Conservation (phyloP, 2,113 vertebrate genomes). For the Salvelinus namaycush region DNA sequence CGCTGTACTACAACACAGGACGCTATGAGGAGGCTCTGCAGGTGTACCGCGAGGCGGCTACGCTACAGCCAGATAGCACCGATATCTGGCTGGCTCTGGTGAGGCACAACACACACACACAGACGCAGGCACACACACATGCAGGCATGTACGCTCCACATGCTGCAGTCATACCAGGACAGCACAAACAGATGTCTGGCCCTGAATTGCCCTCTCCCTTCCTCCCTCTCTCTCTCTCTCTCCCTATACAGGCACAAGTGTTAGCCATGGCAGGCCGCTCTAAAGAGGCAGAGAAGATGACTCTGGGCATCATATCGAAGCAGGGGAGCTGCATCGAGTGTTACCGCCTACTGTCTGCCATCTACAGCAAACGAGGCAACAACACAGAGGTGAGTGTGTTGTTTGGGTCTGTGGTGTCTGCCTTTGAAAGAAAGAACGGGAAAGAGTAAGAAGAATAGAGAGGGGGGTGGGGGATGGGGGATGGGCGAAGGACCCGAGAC, state of each 20-base stretch:
- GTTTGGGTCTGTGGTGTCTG: background rate
- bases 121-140: background rate
- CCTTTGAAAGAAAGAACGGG: conserved; percentile 69
- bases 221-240: background rate
- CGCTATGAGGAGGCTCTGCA: conserved; percentile 86
- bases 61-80: conserved; percentile 81
- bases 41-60: conserved; percentile 84
- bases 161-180: background rate
- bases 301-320: conserved; percentile 77
- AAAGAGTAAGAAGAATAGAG: too few species aligned
- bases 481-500: background rate
- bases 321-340: conserved; percentile 86
- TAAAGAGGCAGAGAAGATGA: conserved; percentile 85
- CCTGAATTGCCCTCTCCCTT: background rate
- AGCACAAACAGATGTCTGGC: background rate
- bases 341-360: conserved; percentile 90
- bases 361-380: conserved; percentile 89
- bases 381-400: conserved; percentile 77
- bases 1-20: conserved; percentile 94
- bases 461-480: too few species aligned
- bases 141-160: background rate
- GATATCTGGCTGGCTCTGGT: conserved; percentile 91
- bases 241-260: conserved; percentile 84
- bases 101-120: conserved; percentile 40
- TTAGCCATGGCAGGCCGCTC: conserved; percentile 83